Conservation (phyloP, 2,888 invertebrate genomes). For the Allophyes oxyacanthae region DNA sequence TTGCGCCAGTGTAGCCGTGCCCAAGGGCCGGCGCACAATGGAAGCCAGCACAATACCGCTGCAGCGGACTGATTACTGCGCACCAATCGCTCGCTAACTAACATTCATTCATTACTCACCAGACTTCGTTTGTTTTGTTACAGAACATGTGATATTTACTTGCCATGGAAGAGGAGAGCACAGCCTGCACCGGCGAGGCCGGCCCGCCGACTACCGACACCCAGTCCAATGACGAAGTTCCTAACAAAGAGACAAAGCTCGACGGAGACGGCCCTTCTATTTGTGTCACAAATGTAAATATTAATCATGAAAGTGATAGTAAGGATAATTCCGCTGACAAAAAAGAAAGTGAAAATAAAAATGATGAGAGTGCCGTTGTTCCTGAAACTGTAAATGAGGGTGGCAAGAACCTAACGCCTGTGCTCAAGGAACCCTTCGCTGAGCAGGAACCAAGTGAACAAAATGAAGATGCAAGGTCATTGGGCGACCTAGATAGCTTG, state of each 20-base stretch:
- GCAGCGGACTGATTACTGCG: slow-evolving; percentile 71
- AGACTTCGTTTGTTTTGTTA: slow-evolving; percentile 70
- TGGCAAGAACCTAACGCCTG: slow-evolving; percentile 54
- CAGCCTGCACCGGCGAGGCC: slow-evolving; percentile 64
- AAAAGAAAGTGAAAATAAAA: slow-evolving; percentile 62
- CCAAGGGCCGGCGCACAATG: slow-evolving; percentile 70
- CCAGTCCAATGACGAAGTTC: slow-evolving; percentile 61
- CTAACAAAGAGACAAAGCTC: slow-evolving; percentile 56
- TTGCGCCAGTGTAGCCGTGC: slow-evolving; percentile 59
- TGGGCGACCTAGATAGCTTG: slow-evolving; percentile 82
- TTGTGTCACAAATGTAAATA: slow-evolving; percentile 53
- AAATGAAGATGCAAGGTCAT: slow-evolving; percentile 80
- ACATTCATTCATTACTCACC: slow-evolving; percentile 46
- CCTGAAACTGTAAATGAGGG: slow-evolving; percentile 62
- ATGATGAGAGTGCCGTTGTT: slow-evolving; percentile 63
- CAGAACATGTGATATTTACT: slow-evolving; percentile 84
- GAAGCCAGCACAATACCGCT: slow-evolving; percentile 66
- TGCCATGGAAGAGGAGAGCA: slow-evolving; percentile 80
- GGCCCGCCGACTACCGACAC: slow-evolving; percentile 61
- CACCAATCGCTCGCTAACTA: slow-evolving; percentile 41
- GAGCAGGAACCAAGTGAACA: slow-evolving; percentile 76
- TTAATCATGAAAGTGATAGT: slow-evolving; percentile 60
- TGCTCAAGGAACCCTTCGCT: slow-evolving; percentile 69
- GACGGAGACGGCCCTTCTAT: slow-evolving; percentile 58
- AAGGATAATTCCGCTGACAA: slow-evolving; percentile 59